A percentile compares a stretch with the other conserved stretches of the same genome.
Evolutionary conservation across 2,113 vertebrate species (phyloP).

Genomic region (Girardinichthys multiradiatus): DNA sequence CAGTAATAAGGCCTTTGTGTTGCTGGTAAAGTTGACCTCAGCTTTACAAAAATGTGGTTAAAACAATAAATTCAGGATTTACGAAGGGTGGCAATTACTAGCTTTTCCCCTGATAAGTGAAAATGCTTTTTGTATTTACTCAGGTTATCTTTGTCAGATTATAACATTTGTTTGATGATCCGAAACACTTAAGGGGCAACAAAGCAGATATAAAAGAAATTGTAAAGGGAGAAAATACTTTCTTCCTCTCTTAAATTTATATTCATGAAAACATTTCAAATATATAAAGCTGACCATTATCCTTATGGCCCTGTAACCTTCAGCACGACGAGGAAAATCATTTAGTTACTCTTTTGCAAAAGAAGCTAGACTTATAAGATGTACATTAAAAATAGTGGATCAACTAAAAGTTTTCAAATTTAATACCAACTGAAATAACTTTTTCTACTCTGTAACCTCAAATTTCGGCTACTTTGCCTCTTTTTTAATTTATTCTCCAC

Average conservation of each 20-base stretch:
- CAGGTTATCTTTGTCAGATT: background rate
- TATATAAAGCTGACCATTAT: background rate
- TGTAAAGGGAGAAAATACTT: too few species aligned
- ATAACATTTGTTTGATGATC: background rate
- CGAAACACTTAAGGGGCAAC: background rate
- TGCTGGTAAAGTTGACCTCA: too few species aligned
- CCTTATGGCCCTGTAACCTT: background rate
- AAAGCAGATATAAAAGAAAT: background rate
- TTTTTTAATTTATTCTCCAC: constrained; percentile 48
- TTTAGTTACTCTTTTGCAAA: constrained; percentile 39
- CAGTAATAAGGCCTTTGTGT: too few species aligned
- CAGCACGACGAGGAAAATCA: constrained; percentile 39
- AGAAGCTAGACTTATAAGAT: constrained; percentile 15
- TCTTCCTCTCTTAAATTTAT: background rate
- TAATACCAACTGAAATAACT: constrained; percentile 25
- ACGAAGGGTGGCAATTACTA: too few species aligned
- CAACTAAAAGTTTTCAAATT: constrained; percentile 13
- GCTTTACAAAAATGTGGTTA: too few species aligned
- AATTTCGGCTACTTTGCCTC: constrained; percentile 33
- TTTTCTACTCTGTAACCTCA: constrained; percentile 48
- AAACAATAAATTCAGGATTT: too few species aligned
- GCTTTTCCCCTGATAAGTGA: too few species aligned
- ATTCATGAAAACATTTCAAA: background rate
- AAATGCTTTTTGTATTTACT: too few species aligned
- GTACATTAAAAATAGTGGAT: constrained; percentile 13